A percentile compares a stretch with the other conserved stretches of the same genome.
These are phyloP conservation scores for Yoshiicerus persimilis DNA, from an alignment of 1,140 invertebrate genomes.

Conservation along the genomic window DNA sequence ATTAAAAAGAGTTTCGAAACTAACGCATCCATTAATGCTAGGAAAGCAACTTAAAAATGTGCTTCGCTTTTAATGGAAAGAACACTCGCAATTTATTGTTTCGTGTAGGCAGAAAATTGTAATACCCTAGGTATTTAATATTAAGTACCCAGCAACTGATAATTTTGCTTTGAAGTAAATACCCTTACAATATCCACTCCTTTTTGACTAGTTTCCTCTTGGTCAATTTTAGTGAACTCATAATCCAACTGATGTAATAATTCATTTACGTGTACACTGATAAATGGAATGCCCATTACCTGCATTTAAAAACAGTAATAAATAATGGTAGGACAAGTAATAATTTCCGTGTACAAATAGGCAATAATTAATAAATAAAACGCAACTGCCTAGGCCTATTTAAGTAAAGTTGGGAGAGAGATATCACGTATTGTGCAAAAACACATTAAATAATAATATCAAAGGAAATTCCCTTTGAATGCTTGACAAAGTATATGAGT, in stretches of 20 bases:
- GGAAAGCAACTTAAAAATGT: not conserved
- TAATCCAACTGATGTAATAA: not conserved
- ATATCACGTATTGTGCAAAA: not conserved
- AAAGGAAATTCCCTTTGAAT: not conserved
- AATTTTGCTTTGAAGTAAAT: too few relatives aligned
- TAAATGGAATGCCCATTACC: not conserved
- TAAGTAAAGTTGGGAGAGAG: not conserved
- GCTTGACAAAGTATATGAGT: not conserved
- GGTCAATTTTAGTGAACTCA: not conserved
- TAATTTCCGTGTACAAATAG: not conserved
- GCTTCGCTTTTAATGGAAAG: not conserved
- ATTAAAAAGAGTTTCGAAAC: not conserved
- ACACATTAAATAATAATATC: not conserved
- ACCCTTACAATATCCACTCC: too few relatives aligned
- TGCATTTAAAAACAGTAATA: not conserved
- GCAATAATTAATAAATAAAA: not conserved
- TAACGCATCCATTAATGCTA: not conserved
- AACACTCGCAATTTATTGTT: not conserved
- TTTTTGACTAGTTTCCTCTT: not conserved
- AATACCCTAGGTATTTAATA: not conserved
- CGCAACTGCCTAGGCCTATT: not conserved
- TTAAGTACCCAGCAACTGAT: not conserved
- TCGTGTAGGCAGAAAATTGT: not conserved
- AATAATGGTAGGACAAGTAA: not conserved
- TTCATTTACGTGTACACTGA: not conserved